Conservation (phyloP, 2,888 invertebrate species). For the Parelbella ahira region DNA sequence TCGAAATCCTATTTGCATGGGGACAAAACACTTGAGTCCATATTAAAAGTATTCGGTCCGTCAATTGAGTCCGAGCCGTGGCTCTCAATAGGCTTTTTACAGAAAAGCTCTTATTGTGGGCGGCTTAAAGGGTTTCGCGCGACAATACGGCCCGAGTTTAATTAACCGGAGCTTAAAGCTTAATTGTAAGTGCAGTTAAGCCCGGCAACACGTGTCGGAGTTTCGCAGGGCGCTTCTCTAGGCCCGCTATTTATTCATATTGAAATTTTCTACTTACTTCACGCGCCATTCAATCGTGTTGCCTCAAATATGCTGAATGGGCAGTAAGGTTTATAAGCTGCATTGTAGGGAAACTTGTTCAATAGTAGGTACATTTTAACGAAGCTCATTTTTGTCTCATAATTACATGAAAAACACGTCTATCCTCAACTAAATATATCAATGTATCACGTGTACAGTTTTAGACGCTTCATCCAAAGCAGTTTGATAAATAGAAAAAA, state of each 20-base stretch:
- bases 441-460: no score
- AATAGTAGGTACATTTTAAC: no score
- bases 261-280: slow-evolving; percentile 49
- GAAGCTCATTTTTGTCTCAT: no score
- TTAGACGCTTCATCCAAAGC: slow-evolving; percentile 1
- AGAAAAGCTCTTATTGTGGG: slow-evolving; percentile 61
- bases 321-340: slow-evolving; percentile 4
- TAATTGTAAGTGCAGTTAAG: slow-evolving; percentile 77
- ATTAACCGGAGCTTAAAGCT: slow-evolving; percentile 77
- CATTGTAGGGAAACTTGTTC: slow-evolving; percentile 13
- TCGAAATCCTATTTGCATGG: slow-evolving; percentile 44
- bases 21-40: slow-evolving; percentile 38
- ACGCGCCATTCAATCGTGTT: slow-evolving; percentile 16
- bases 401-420: no score
- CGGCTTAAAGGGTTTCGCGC: slow-evolving; percentile 66
- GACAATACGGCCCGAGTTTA: slow-evolving; percentile 73
- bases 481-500: neutral
- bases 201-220: slow-evolving; percentile 71
- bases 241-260: slow-evolving; percentile 53
- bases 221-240: slow-evolving; percentile 51
- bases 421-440: no score
- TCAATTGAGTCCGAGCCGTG: slow-evolving; percentile 42
- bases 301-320: slow-evolving; percentile 14
- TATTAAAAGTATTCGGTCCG: slow-evolving; percentile 46
- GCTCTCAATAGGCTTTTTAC: slow-evolving; percentile 64